Base-by-base conservation (phyloP, 2,113 vertebrate genomes). In the Corythaeola cristata region DNA sequence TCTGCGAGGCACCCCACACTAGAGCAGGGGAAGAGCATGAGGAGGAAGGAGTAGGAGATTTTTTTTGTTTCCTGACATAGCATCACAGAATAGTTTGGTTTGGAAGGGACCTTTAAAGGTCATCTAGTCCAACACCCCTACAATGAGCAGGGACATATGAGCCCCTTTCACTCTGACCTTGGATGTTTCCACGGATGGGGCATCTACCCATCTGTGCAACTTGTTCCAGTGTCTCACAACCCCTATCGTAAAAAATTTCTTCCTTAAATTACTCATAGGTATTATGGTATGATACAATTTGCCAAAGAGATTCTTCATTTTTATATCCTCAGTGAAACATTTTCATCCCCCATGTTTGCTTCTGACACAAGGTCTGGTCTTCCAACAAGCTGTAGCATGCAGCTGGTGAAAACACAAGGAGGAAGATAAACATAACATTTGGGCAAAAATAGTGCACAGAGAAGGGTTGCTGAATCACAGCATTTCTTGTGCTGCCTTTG, bases 1-100 rank as follows among this genome's bases (percentile, higher is more conserved):
- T 39, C 4, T 37, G 22, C 11, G 11, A 83, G 26, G 5, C 8
- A 45, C 2, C 2, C 5, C 5, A 33, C 3, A 3, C 26, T 66
- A 30, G 4, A 52, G 21, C 8, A 35, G 4, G 3, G 4, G 5
- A 21, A 79, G 14, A 86, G 4, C 11, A 28, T 8, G 8, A 53
- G 33, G 28, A 81, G 4, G 64, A 75, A 66, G 12, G 8, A 66
- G 8, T 10, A 44, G 39, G 19, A 45, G 35, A 2, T 0, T 6
- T 50, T 35, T 6, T 72, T 68, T 35, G 3, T 58, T 73, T 64
- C 59, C 37, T 58, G 16, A 20, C 3, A 4, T 55, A 52, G 24
- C 27, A 52, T 52, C 50, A 52, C 41, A 44, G 41, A 13, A 44
- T 44, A 44, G 41, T 44, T 44, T 44, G 41, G 41, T 44, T 44